Evolutionary conservation across 2,797 vertebrate species (phyloP).

Genomic region (Aeoliscus strigatus): DNA sequence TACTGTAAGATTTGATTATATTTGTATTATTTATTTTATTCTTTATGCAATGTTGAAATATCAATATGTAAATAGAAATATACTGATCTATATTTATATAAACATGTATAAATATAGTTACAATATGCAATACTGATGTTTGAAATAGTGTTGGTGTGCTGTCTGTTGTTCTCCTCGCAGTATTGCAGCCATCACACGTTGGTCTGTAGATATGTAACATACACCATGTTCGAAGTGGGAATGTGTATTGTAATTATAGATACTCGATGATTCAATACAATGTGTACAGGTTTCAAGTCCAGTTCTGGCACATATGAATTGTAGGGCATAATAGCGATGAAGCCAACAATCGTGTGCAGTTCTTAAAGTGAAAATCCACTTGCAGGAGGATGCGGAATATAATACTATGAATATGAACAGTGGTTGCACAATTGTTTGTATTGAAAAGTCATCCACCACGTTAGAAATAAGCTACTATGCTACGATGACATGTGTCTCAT

Average conservation of each 20-base stretch:
- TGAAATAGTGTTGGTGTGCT: slow-evolving; percentile 70
- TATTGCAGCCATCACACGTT: slow-evolving; percentile 69
- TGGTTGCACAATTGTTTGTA: slow-evolving; percentile 34
- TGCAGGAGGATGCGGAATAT: slow-evolving; percentile 48
- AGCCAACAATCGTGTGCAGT: slow-evolving; percentile 58
- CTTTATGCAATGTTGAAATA: slow-evolving; percentile 79
- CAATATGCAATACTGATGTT: slow-evolving; percentile 74
- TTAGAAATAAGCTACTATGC: slow-evolving; percentile 21
- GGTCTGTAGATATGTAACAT: slow-evolving; percentile 83
- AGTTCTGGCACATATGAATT: slow-evolving; percentile 77
- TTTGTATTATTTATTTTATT: slow-evolving; percentile 84
- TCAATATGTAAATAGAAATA: slow-evolving; percentile 81
- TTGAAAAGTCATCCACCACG: slow-evolving; percentile 38
- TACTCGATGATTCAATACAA: slow-evolving; percentile 80
- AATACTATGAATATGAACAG: slow-evolving; percentile 48
- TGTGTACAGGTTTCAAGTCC: slow-evolving; percentile 79
- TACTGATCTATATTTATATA: slow-evolving; percentile 81
- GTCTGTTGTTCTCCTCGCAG: slow-evolving; percentile 64
- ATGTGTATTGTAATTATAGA: slow-evolving; percentile 76
- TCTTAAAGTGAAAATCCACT: slow-evolving; percentile 57
- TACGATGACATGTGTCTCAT: slow-evolving; percentile 21
- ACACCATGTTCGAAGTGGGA: slow-evolving; percentile 68
- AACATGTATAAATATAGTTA: slow-evolving; percentile 80
- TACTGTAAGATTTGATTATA: slow-evolving; percentile 74
- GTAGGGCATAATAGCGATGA: slow-evolving; percentile 62